Conservation (phyloP, 2,888 invertebrate genomes). For the Blastobasis lacticolella region DNA sequence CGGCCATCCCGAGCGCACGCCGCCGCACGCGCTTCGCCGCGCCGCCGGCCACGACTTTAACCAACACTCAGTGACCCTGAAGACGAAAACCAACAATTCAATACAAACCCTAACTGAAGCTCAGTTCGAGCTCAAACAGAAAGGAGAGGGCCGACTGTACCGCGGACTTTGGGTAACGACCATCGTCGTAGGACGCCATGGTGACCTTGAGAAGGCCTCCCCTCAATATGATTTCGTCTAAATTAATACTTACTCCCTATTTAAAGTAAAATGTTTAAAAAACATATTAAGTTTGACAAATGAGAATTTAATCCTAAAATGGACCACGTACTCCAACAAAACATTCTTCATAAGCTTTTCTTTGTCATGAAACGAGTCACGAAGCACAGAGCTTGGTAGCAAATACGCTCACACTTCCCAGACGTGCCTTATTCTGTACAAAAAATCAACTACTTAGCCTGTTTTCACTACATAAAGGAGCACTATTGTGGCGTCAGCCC, state of each 20-base stretch:
- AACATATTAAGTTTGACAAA: too few relatives aligned
- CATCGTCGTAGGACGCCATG: slow-evolving; percentile 21
- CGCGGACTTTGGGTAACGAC: slow-evolving; percentile 13
- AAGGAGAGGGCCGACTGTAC: neutral
- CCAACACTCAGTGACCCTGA: too few relatives aligned
- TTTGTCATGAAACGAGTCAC: slow-evolving; percentile 55
- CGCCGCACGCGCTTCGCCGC: slow-evolving; percentile 52
- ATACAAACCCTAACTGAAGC: too few relatives aligned
- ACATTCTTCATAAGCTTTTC: slow-evolving; percentile 51
- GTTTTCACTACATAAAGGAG: slow-evolving; percentile 55
- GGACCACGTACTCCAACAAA: too few relatives aligned
- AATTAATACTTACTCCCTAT: too few relatives aligned
- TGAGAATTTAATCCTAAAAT: too few relatives aligned
- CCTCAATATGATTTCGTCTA: slow-evolving; percentile 6
- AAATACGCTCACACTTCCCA: slow-evolving; percentile 72
- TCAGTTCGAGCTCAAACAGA: too few relatives aligned
- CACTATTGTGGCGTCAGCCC: slow-evolving; percentile 44
- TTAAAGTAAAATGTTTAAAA: too few relatives aligned
- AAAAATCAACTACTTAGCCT: slow-evolving; percentile 39
- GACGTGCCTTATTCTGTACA: slow-evolving; percentile 52
- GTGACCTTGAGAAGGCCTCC: slow-evolving; percentile 24
- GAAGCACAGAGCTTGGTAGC: slow-evolving; percentile 68
- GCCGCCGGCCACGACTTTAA: too few relatives aligned
- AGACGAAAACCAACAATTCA: too few relatives aligned
- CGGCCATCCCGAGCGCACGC: slow-evolving; percentile 48